Evolutionary conservation across 2,797 vertebrate genomes (phyloP).

Genomic region (Eulemur albifrons): DNA sequence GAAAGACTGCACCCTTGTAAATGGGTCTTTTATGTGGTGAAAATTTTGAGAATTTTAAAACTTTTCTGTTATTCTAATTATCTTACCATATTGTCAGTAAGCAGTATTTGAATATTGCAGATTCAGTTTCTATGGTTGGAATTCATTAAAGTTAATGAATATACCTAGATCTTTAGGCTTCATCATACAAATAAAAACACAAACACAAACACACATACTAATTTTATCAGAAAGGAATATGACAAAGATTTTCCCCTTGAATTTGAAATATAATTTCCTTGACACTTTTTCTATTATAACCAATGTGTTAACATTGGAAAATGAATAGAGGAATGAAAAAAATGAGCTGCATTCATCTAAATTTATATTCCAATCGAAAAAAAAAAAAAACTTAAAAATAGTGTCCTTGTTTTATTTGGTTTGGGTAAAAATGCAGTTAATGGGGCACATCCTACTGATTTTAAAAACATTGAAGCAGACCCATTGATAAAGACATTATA

Average conservation of each 20-base stretch:
- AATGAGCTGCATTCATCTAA: rapidly evolving
- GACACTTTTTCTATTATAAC: neutral
- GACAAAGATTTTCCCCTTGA: neutral
- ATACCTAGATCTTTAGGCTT: neutral
- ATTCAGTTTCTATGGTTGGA: neutral
- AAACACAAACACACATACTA: no score
- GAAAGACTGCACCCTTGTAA: neutral
- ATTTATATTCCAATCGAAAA: neutral
- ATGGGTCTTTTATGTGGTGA: neutral
- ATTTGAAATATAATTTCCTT: neutral
- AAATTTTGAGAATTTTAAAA: neutral
- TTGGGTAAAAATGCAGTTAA: neutral
- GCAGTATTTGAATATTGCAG: neutral
- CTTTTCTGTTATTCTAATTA: neutral
- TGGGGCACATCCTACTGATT: neutral
- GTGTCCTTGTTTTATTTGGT: neutral
- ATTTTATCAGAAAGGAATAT: neutral
- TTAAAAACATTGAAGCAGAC: neutral
- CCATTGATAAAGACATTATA: neutral
- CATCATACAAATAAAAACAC: neutral
- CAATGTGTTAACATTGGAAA: neutral
- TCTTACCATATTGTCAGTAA: neutral
- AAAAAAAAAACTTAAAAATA: neutral
- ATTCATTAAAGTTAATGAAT: neutral
- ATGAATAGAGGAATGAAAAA: neutral